Conservation (phyloP, 2,888 invertebrate species). For the Callosobruchus maculatus region DNA sequence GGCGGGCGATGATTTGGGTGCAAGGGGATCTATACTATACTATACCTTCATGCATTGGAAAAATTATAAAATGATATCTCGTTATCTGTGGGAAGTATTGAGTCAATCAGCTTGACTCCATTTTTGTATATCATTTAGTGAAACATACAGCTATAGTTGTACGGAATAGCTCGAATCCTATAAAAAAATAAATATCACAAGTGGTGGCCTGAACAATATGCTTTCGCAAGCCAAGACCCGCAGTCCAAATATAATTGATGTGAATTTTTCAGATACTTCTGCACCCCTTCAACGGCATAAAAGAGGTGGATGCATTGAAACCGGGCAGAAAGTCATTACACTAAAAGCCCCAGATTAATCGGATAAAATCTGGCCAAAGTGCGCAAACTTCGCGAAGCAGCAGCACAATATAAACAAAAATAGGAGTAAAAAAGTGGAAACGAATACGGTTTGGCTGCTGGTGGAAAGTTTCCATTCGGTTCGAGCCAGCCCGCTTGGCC, state of each 20-base stretch:
- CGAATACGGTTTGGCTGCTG: background rate
- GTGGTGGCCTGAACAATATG: background rate
- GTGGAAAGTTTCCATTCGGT: background rate
- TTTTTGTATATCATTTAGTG: no score
- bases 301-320: background rate
- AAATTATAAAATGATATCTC: no score
- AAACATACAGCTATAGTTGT: no score
- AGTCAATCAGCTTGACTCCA: no score
- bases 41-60: no score
- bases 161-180: background rate
- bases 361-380: background rate
- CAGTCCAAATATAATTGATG: background rate
- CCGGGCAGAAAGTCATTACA: background rate
- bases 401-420: background rate
- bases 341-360: background rate
- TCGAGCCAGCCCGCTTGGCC: background rate
- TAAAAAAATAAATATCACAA: background rate
- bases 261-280: background rate
- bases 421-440: background rate
- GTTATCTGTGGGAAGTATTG: no score
- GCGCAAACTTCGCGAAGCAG: background rate
- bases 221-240: background rate
- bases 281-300: background rate
- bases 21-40: no score
- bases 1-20: no score